Base-by-base conservation (phyloP, 2,113 vertebrate genomes). In the Nycticorax nycticorax region DNA sequence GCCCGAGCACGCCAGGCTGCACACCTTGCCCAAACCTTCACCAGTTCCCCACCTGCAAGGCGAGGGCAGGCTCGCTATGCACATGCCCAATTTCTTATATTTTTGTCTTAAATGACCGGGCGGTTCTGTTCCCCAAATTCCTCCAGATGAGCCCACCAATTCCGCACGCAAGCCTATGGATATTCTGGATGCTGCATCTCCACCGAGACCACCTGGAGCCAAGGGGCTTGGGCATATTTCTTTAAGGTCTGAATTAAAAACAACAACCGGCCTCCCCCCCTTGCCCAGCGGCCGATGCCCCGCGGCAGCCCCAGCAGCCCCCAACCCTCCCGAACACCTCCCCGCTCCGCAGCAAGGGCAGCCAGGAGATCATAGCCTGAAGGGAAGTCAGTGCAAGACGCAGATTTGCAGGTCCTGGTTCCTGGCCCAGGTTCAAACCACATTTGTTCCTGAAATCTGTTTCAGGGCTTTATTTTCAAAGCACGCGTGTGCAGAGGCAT, bases 321-420 rank as follows among this genome's bases (percentile, higher is more conserved):
- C 73, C 84, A 37, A 37, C 68, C 43, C 66, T 72, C 18, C 1
- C 35, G 3, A 68, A 10, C 62, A 21, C 75, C 83, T 88, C 66
- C 63, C 67, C 1, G 32, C 85, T 76, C 45, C 1, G 3, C 63
- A 67, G 93, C 6, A 5, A 85, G 88, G 93, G 83, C 82, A 93
- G 84, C 67, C 73, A 82, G 64, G 33, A 75, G 95, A 96, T 95
- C 43, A 3, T 94, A 84, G 94, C 94, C 96, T 3, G 64, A 11
- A 92, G 93, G 81, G 73, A 94, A 96, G 67, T 63, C 85, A 79
- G 90, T 1, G 39, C 75, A 39, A 96, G 69, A 77, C 4, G 16
- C 91, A 86, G 92, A 97, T 91, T 94, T 94, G 84, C 90, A 96
- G 89, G 92, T 97, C 87, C 94, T 52, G 81, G 62, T 63, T 97